Percentiles rank a stretch among this genome's conserved stretches.
Evolutionary conservation across 2,113 vertebrate species (phyloP).

Genomic region (Bambusicola thoracicus): DNA sequence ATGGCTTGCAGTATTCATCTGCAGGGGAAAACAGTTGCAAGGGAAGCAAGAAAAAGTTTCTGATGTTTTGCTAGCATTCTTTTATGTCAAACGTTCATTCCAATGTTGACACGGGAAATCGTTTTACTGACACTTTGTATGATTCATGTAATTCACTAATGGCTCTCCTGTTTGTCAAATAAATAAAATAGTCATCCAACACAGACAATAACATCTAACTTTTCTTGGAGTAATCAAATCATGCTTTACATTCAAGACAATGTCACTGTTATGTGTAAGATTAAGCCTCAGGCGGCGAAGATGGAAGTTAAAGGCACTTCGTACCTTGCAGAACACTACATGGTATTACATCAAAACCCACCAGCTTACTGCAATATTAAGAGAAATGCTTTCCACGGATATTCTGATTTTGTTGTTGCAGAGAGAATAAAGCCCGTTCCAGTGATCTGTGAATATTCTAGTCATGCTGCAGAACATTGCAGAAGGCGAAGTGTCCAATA

Average conservation of each 20-base stretch:
- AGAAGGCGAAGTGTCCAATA: neutral
- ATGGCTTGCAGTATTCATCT: neutral
- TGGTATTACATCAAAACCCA: neutral
- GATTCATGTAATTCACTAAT: neutral
- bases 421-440: neutral
- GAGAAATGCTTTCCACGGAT: neutral
- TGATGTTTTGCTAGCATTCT: neutral
- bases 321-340: neutral
- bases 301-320: neutral
- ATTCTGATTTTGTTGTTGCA: neutral
- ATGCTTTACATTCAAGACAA: neutral
- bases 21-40: neutral
- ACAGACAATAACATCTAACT: neutral
- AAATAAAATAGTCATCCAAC: neutral
- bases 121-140: neutral
- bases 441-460: neutral
- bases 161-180: neutral
- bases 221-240: neutral
- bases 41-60: neutral
- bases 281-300: neutral
- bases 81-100: neutral
- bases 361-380: neutral
- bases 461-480: neutral
- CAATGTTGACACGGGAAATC: neutral
- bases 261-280: neutral